Conservation (phyloP, 2,888 invertebrate species). For the Lasioglossum figueresi region DNA sequence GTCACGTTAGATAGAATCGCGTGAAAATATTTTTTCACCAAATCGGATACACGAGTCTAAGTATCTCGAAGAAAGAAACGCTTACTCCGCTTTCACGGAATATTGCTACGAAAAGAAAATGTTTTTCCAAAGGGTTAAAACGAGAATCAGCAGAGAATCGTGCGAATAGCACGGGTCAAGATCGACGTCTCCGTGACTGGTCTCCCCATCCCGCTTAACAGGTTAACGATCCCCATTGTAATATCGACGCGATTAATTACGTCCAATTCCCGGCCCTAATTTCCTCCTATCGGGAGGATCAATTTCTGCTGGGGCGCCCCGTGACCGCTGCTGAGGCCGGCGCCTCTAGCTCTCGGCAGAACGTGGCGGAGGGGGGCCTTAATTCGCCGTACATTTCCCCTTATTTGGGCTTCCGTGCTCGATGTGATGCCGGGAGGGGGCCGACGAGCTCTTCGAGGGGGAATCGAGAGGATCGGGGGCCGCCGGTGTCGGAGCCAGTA, state of each 20-base stretch:
- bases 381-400: conserved; percentile 79
- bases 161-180: not conserved
- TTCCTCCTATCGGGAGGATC: conserved; percentile 34
- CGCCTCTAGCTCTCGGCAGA: conserved; percentile 43
- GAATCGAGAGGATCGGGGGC: conserved; percentile 52
- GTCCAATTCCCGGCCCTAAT: conserved; percentile 32
- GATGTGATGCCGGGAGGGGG: conserved; percentile 64
- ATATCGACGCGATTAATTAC: conserved; percentile 21
- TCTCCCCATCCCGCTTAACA: not conserved
- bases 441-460: conserved; percentile 47
- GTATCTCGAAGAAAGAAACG: not conserved
- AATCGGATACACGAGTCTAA: no score
- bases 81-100: no score
- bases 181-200: not conserved
- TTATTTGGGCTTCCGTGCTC: conserved; percentile 78
- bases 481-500: not conserved
- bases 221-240: conserved; percentile 16
- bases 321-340: conserved; percentile 41
- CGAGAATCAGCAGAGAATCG: not conserved
- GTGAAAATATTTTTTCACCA: no score
- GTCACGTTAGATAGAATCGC: no score
- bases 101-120: not conserved
- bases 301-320: conserved; percentile 49
- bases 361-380: conserved; percentile 67
- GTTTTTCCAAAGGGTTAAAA: not conserved